Conservation (phyloP, 2,888 invertebrate genomes). For the Pollenia labialis region DNA sequence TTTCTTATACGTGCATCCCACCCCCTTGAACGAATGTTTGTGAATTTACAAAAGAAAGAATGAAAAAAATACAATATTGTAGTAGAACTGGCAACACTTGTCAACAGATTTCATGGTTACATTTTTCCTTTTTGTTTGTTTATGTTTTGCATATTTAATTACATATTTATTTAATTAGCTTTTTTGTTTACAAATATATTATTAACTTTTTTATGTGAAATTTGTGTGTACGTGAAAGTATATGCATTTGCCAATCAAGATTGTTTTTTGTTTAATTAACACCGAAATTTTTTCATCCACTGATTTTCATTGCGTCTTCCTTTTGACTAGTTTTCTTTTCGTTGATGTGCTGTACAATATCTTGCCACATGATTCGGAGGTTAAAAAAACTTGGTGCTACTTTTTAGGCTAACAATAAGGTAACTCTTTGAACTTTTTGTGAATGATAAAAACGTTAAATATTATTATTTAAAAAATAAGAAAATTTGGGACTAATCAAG, state of each 20-base stretch:
- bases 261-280: constrained; percentile 64
- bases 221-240: constrained; percentile 11
- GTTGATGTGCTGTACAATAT: constrained; percentile 13
- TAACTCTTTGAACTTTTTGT: not conserved
- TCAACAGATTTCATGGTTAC: constrained; percentile 39
- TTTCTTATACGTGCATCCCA: constrained; percentile 34
- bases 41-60: not conserved
- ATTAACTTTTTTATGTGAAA: constrained; percentile 40
- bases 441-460: constrained; percentile 6
- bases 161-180: constrained; percentile 14
- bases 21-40: constrained; percentile 30
- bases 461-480: too few species aligned
- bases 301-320: constrained; percentile 65
- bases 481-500: too few species aligned
- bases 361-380: not conserved
- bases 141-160: constrained; percentile 5
- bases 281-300: constrained; percentile 37
- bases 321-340: constrained; percentile 55
- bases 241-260: constrained; percentile 35
- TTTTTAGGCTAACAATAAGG: not conserved
- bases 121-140: constrained; percentile 22
- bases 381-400: constrained; percentile 8
- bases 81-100: constrained; percentile 32
- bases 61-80: constrained; percentile 4
- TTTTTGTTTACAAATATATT: constrained; percentile 32